Conservation (phyloP, 2,797 vertebrate species). For the Schizopygopsis malacanthus region DNA sequence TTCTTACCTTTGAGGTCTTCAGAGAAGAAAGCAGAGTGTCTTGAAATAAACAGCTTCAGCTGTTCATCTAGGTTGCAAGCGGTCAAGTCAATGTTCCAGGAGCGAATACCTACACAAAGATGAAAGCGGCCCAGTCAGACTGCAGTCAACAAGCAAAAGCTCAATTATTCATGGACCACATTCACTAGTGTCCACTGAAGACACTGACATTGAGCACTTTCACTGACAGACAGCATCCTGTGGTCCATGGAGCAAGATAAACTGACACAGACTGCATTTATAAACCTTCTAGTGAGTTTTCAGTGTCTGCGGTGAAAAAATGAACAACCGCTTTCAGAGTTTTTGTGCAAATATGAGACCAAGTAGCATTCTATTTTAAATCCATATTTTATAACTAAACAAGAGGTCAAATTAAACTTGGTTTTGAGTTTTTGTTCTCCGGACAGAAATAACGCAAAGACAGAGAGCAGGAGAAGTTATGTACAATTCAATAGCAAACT, state of each 20-base stretch:
- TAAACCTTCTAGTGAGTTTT: constrained; percentile 33
- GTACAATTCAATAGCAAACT: constrained; percentile 1
- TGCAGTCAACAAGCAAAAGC: background rate
- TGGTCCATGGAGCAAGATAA: background rate
- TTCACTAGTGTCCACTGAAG: background rate
- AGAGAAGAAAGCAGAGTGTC: constrained; percentile 91
- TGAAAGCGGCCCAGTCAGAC: background rate
- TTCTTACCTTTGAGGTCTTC: constrained; percentile 85
- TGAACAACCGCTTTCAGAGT: background rate
- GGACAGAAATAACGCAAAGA: background rate
- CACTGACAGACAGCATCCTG: background rate
- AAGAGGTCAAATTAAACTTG: background rate
- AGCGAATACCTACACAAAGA: constrained; percentile 79
- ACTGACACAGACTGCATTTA: constrained; percentile 22
- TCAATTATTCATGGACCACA: constrained; percentile 42
- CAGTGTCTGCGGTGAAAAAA: background rate
- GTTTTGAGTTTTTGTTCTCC: background rate
- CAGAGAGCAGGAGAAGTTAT: background rate
- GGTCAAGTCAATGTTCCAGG: constrained; percentile 84
- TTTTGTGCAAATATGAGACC: background rate
- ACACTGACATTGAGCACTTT: background rate
- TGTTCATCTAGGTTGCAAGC: constrained; percentile 88
- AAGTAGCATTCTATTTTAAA: background rate
- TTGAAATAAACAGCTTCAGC: constrained; percentile 91
- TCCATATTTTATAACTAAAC: background rate